These are phyloP conservation scores for Camelus bactrianus DNA, from an alignment of 2,113 vertebrate species.

Conservation along the genomic window DNA sequence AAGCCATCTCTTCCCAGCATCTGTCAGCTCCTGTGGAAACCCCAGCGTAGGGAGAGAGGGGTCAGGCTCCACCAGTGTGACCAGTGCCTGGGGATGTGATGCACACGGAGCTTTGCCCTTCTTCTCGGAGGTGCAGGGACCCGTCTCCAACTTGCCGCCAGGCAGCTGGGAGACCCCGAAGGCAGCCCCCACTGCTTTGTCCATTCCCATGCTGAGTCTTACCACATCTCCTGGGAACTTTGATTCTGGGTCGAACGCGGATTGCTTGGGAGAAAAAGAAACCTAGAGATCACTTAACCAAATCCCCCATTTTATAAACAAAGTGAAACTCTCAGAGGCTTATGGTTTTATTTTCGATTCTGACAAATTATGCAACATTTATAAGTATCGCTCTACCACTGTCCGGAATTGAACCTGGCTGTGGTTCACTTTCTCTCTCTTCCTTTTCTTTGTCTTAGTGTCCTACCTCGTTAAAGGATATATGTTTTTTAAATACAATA, in stretches of 20 bases:
- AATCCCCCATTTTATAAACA: not conserved
- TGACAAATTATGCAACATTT: not conserved
- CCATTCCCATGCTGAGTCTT: not conserved
- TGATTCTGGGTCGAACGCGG: not conserved
- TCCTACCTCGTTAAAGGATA: not conserved
- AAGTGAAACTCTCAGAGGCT: not conserved
- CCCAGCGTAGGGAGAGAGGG: not conserved
- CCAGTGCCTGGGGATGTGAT: not conserved
- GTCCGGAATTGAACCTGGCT: not conserved
- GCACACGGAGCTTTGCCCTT: not conserved
- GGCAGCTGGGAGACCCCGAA: not conserved
- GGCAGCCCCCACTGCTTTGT: not conserved
- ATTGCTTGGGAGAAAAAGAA: not conserved
- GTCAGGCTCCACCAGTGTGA: not conserved
- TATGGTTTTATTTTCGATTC: not conserved
- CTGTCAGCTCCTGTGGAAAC: not conserved
- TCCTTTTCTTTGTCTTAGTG: not conserved
- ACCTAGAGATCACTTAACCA: not conserved
- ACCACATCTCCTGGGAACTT: not conserved
- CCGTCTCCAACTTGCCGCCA: not conserved
- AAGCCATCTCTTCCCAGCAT: not conserved
- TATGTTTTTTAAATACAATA: not conserved
- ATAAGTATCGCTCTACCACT: not conserved
- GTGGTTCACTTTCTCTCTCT: not conserved
- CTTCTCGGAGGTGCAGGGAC: too few species aligned